Percentiles rank a stretch among this genome's conserved stretches.
Evolutionary conservation across 2,113 vertebrate species (phyloP).

Genomic region (Thalassarche chlororhynchos): DNA sequence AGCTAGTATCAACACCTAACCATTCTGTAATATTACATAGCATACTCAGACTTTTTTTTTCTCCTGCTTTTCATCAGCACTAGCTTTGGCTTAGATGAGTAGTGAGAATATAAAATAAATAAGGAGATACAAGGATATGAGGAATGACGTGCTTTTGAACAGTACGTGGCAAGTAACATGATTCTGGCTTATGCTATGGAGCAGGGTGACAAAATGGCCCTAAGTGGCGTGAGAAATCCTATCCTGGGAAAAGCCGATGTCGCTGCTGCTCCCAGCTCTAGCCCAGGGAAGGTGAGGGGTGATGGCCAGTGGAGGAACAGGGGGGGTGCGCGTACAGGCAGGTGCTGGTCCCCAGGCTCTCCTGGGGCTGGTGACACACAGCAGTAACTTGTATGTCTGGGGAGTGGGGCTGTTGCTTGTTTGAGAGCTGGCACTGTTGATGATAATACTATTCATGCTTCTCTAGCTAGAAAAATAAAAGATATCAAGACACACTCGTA

Average conservation of each 20-base stretch:
- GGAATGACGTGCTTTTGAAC: not conserved
- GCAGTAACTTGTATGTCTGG: not conserved
- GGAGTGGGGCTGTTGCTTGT: not conserved
- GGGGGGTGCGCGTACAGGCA: fast-evolving
- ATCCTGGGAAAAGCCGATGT: not conserved
- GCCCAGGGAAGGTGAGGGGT: not conserved
- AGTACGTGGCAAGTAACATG: fast-evolving
- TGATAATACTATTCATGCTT: fast-evolving
- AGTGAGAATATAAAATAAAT: not conserved
- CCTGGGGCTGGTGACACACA: not conserved
- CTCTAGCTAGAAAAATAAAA: not conserved
- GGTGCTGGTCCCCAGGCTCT: not conserved
- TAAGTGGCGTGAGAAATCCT: not conserved
- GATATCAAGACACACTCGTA: not conserved
- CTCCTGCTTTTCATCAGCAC: not conserved
- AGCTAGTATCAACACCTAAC: not conserved
- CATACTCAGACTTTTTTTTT: too few species aligned
- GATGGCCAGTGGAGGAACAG: not conserved
- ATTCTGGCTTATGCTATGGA: not conserved
- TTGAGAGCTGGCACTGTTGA: not conserved
- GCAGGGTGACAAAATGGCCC: not conserved
- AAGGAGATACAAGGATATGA: not conserved
- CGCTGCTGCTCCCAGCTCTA: not conserved
- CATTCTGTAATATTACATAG: not conserved
- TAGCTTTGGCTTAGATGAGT: not conserved